Evolutionary conservation across 2,113 vertebrate species (phyloP), one percentile per base, ranked within the genome.

Genomic region (Elephantulus edwardii): DNA sequence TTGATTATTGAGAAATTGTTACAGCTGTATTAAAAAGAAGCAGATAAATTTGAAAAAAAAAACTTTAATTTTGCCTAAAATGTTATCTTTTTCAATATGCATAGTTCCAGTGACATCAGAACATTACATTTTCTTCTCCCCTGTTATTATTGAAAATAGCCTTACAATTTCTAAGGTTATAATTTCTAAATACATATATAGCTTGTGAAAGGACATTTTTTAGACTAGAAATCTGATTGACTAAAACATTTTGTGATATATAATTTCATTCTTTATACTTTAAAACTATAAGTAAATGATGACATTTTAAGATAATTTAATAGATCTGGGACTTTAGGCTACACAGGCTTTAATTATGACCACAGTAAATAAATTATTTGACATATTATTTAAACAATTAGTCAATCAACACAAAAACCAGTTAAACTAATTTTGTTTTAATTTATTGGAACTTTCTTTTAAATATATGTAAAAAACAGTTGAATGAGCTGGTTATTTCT

Each of bases 101-200:
- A 5, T 42, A 83, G 7, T 71, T 77, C 33, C 10, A 86, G 40
- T 14, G 75, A n/a, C 72, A 83, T n/a, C 52, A 90, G 28, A 88
- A 90, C 3, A 54, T 66, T 46, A 82, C 33, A 40, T 58, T 89
- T 71, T 85, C 62, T 80, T 77, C 19, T 40, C 8, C 38, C 83
- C 6, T 42, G 1, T 68, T 40, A 38, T 74, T 89, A 50, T 80
- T 88, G 83, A 60, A 91, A 93, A 90, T 70, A 80, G 54, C n/a
- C 48, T 72, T 48, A 0, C 3, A 89, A 79, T 13, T 42, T 2
- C 14, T 62, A 83, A 82, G 3, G 42, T 24, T 88, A 11, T 87
- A 87, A 89, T 84, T 71, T 83, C 48, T 64, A n/a, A 83, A 56
- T 40, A n/a, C n/a, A 60, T 50, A 1, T 66, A 80, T 83, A 83